These are phyloP conservation scores for Poecilia velifera DNA, from an alignment of 2,797 vertebrate species.

Conservation along the genomic window DNA sequence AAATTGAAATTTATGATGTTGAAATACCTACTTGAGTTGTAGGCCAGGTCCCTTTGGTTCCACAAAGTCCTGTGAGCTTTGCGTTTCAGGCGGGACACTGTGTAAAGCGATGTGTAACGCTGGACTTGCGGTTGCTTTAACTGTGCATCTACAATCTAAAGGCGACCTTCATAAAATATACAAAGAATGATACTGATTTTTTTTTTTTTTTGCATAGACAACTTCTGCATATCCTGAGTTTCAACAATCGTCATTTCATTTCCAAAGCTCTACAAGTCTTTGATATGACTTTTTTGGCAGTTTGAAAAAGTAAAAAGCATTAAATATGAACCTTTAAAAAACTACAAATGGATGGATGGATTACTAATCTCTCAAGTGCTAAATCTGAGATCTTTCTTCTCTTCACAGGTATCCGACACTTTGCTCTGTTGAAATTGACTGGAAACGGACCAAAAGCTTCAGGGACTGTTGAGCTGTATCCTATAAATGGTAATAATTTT, in stretches of 20 bases:
- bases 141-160: not conserved
- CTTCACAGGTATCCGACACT: slow-evolving; percentile 82
- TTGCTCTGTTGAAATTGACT: slow-evolving; percentile 80
- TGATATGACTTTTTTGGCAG: not conserved
- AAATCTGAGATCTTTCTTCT: not conserved
- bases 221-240: not conserved
- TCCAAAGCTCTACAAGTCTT: not conserved
- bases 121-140: not conserved
- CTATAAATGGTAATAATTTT: slow-evolving; percentile 78
- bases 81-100: not conserved
- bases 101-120: no score
- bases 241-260: not conserved
- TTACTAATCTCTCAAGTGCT: not conserved
- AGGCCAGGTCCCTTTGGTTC: not conserved
- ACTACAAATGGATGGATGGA: not conserved
- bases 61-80: not conserved
- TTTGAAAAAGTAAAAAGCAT: not conserved
- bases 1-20: not conserved
- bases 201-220: not conserved
- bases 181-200: not conserved
- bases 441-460: slow-evolving; percentile 72
- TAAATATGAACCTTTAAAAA: no score
- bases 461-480: slow-evolving; percentile 81
- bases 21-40: not conserved
- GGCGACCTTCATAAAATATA: not conserved